Conservation (phyloP, 2,113 vertebrate species). For the Dunckerocampus dactyliophorus region DNA sequence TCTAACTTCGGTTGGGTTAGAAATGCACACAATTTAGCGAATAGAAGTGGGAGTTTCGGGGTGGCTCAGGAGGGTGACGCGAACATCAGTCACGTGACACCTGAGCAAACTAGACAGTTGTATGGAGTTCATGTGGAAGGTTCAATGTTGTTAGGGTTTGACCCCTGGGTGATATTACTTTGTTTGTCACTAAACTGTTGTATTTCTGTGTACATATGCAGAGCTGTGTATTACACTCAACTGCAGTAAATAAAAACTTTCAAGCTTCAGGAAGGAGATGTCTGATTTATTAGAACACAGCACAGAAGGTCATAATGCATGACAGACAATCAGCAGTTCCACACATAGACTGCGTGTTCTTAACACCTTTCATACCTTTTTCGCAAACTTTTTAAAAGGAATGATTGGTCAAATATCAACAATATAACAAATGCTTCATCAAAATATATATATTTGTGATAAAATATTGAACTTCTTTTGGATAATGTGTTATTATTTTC, state of each 20-base stretch:
- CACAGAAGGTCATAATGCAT: not conserved
- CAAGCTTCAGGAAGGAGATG: not conserved
- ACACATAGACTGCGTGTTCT: conserved; percentile 4
- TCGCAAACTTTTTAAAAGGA: conserved; percentile 58
- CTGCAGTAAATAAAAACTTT: not conserved
- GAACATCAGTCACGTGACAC: too few species aligned
- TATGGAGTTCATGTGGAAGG: too few species aligned
- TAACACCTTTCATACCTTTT: conserved; percentile 37
- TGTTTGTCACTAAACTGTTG: too few species aligned
- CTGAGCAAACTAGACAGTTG: too few species aligned
- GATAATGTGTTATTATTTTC: conserved; percentile 13
- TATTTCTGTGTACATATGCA: too few species aligned
- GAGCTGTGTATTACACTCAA: too few species aligned
- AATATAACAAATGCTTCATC: conserved; percentile 36
- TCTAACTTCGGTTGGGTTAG: too few species aligned
- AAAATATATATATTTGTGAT: conserved; percentile 61
- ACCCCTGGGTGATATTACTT: too few species aligned
- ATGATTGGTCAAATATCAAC: conserved; percentile 61
- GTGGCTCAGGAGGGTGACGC: too few species aligned
- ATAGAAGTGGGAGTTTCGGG: too few species aligned
- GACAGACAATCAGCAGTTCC: not conserved
- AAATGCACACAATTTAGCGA: too few species aligned
- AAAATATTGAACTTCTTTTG: conserved; percentile 51
- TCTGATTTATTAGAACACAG: not conserved
- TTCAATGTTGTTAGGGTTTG: too few species aligned